Evolutionary conservation across 2,888 invertebrate species (phyloP), one percentile per base, ranked within the genome.

Genomic region (Chrysotoxum bicinctum): DNA sequence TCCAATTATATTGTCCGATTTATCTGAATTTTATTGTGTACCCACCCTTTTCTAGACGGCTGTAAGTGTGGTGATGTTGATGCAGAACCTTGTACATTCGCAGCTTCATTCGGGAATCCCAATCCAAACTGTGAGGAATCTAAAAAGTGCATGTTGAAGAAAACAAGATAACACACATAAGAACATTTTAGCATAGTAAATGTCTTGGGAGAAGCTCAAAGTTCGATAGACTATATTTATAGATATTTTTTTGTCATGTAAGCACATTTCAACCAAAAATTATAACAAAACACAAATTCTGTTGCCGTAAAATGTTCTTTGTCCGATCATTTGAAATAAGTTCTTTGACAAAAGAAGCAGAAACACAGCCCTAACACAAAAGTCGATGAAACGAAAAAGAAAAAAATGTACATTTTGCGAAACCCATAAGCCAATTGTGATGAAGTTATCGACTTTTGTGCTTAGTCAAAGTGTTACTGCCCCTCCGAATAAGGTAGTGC

Each of bases 1-100:
- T 52, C 26, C 26, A 26, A 26, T 52, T 3, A 9, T 14, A 32
- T 14, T 48, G 14, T 56, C 14, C 21, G 26, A 6, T 48, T 26
- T 19, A 54, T 37, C 7, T 43, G 1, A 9, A 10, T 30, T n/a
- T 40, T 0, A 23, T 14, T 60, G 0, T n/a, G 9, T 48, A 87
- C 91, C 90, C 89, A 91, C 91, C 90, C 91, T 82, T 90, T 90
- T 6, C 91, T 89, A 1, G 90, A 87, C 0, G 89, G 87, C 69
- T 91, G 90, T 30, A 91, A 89, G 75, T 91, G 91, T 8, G 91
- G 91, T 5, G 92, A 91, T 14, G 91, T 89, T 4, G 91, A 90
- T 3, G 88, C 88, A 12, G 91, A 91, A 23, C 90, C 88, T 26
- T 91, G 91, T 1, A 88, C 88, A 79, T 90, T 89, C 2, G 86